Percentiles rank a stretch among this genome's conserved stretches.
These are phyloP conservation scores for Dione vanillae DNA, from an alignment of 2,888 invertebrate genomes.

Conservation along the genomic window DNA sequence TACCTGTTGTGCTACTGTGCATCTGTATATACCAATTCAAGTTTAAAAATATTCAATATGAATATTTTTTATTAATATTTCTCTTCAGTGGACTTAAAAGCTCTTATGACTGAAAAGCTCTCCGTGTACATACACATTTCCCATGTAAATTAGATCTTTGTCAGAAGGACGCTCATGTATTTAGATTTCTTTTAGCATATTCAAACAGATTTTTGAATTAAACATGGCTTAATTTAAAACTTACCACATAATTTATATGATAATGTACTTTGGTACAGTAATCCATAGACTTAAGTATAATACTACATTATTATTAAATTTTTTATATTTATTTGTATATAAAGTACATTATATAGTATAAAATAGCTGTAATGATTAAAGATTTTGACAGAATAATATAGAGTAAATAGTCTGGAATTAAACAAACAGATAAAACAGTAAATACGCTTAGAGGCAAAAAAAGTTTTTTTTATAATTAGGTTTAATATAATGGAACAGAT, in stretches of 20 bases:
- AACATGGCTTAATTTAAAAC: slow-evolving; percentile 6
- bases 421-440: neutral
- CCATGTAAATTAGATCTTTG: slow-evolving; percentile 37
- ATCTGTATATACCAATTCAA: too few relatives aligned
- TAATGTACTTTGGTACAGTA: slow-evolving; percentile 1
- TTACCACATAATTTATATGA: slow-evolving; percentile 35
- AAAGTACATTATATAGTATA: neutral
- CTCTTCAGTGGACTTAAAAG: neutral
- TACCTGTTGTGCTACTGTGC: too few relatives aligned
- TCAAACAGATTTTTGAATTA: slow-evolving; percentile 45
- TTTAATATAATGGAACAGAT: too few relatives aligned
- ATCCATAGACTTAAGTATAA: slow-evolving; percentile 10
- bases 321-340: neutral
- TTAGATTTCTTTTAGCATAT: slow-evolving; percentile 46
- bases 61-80: too few relatives aligned
- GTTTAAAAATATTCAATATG: too few relatives aligned
- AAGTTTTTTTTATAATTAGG: neutral
- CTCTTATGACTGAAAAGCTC: neutral
- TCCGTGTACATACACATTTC: neutral
- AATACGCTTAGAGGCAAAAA: neutral
- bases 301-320: neutral
- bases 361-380: neutral
- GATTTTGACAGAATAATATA: slow-evolving; percentile 2
- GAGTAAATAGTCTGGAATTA: neutral
- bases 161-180: slow-evolving; percentile 44